phyloP scores from a whole-genome alignment of 1,140 invertebrate species.

The Aphelinus atriplicis region DNA sequence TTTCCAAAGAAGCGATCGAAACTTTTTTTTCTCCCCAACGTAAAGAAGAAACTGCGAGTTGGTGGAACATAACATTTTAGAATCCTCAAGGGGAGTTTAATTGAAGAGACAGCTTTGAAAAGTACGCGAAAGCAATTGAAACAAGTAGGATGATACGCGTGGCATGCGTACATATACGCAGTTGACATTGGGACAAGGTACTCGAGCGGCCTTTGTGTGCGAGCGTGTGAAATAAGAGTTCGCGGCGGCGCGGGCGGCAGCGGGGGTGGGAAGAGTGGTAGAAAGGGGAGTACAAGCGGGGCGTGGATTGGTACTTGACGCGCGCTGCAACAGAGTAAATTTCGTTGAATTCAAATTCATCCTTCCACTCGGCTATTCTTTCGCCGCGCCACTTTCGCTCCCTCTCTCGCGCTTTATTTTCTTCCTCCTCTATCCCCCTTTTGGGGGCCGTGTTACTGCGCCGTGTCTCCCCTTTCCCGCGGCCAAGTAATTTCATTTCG shows the following conservation, averaged over 20 bases:
- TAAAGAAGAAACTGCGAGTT: too few species aligned
- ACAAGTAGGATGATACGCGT: too few species aligned
- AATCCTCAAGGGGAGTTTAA: too few species aligned
- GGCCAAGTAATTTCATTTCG: conserved; percentile 29
- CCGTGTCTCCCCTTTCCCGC: conserved; percentile 26
- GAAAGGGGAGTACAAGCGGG: conserved; percentile 38
- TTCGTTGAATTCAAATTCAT: conserved; percentile 49
- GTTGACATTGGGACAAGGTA: not conserved
- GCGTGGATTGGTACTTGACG: conserved; percentile 39
- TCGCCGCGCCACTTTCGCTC: not conserved
- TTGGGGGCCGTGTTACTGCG: conserved; percentile 28
- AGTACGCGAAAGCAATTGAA: too few species aligned
- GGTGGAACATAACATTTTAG: too few species aligned
- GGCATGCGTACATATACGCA: too few species aligned
- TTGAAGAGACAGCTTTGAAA: too few species aligned
- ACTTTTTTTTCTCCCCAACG: too few species aligned
- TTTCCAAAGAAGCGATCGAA: too few species aligned
- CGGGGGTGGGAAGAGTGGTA: conserved; percentile 24
- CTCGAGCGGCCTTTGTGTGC: not conserved
- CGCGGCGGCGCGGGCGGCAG: too few species aligned
- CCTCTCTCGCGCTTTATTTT: not conserved
- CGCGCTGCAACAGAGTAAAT: conserved; percentile 43
- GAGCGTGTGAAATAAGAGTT: not conserved
- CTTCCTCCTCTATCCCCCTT: conserved; percentile 8
- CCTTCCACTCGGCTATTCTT: conserved; percentile 28